Percentiles rank a stretch among this genome's conserved stretches.
Evolutionary conservation across 30 jellyfish, hydroid and myxozoan species (phyloP).

Genomic region (Euphysa ruthae): DNA sequence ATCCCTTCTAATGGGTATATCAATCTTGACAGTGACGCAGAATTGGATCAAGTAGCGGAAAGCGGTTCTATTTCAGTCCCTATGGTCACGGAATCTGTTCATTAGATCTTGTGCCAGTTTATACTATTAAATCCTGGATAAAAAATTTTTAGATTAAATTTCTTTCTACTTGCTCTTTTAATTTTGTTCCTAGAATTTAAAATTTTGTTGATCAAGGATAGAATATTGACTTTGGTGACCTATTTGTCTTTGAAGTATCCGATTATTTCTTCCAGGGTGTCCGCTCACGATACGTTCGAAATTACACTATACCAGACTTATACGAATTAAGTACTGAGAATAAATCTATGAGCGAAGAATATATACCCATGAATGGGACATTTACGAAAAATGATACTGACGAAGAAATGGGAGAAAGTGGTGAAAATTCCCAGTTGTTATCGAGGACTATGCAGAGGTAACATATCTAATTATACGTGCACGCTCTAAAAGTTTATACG

Average conservation of each 20-base stretch:
- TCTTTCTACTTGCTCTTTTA: not conserved
- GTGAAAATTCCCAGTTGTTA: slow-evolving; percentile 2
- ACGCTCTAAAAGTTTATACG: too few species aligned
- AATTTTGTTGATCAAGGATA: not conserved
- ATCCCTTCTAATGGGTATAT: slow-evolving; percentile 9
- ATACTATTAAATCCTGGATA: not conserved
- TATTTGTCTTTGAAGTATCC: not conserved
- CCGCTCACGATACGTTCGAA: slow-evolving; percentile 9
- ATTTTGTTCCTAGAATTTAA: not conserved
- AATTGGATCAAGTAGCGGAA: too few species aligned
- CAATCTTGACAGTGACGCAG: too few species aligned
- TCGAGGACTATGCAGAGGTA: too few species aligned
- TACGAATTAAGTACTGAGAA: slow-evolving; percentile 26
- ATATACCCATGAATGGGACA: slow-evolving; percentile 6
- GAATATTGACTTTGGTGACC: not conserved
- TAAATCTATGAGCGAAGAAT: not conserved
- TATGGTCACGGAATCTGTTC: too few species aligned
- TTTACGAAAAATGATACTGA: slow-evolving; percentile 1
- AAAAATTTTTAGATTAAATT: not conserved
- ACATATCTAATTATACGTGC: too few species aligned
- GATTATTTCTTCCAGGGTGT: slow-evolving; percentile 1
- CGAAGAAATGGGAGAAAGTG: slow-evolving; percentile 18
- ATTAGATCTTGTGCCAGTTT: too few species aligned
- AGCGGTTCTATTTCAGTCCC: too few species aligned
- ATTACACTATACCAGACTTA: slow-evolving; percentile 15